These are phyloP conservation scores for Liasis olivaceus DNA, from an alignment of 2,797 vertebrate species.

Conservation along the genomic window DNA sequence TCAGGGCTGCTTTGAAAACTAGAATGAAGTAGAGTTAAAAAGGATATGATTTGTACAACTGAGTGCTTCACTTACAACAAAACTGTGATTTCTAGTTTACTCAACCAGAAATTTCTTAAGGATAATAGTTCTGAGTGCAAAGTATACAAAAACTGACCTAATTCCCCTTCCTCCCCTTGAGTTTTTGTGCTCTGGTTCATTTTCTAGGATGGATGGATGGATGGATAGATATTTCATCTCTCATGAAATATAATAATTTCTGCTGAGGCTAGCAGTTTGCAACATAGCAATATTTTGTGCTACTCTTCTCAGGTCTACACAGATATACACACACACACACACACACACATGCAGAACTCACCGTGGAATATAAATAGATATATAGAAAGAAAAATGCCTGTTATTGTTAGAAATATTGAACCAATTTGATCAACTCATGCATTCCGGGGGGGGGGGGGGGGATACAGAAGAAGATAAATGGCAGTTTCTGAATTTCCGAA, in stretches of 20 bases:
- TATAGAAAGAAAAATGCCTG: neutral
- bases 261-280: constrained; percentile 45
- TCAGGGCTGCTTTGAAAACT: neutral
- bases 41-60: constrained; percentile 30
- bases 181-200: constrained; percentile 62
- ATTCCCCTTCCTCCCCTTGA: constrained; percentile 53
- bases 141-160: constrained; percentile 69
- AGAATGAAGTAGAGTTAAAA: constrained; percentile 38
- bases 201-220: constrained; percentile 34
- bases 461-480: neutral
- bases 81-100: constrained; percentile 62
- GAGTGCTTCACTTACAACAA: constrained; percentile 53
- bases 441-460: neutral
- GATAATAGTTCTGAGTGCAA: constrained; percentile 63
- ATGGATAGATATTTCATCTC: constrained; percentile 38
- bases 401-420: constrained; percentile 27
- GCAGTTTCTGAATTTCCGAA: constrained; percentile 1
- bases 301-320: neutral
- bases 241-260: constrained; percentile 59
- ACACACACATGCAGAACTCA: neutral
- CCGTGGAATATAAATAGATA: neutral
- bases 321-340: neutral
- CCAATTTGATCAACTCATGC: constrained; percentile 51
- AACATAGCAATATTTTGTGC: neutral
- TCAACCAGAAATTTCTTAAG: constrained; percentile 68